Percentiles rank a stretch among this genome's conserved stretches.
phyloP scores from a whole-genome alignment of 1,140 invertebrate genomes.

The Prorops nasuta region DNA sequence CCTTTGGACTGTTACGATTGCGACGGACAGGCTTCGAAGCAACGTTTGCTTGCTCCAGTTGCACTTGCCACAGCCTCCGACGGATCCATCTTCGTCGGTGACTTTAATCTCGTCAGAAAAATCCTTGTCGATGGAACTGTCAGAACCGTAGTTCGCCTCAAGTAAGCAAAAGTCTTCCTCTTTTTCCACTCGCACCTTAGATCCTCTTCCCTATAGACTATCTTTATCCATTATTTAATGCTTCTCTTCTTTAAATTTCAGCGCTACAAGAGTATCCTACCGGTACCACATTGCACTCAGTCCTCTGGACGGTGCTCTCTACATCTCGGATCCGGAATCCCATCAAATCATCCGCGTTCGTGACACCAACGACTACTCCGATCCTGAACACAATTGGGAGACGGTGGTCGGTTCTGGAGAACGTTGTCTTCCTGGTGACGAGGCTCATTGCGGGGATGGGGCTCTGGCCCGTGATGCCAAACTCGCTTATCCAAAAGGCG shows the following conservation, averaged over 20 bases:
- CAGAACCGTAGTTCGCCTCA: conserved; percentile 83
- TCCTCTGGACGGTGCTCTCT: conserved; percentile 88
- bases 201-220: not conserved
- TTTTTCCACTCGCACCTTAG: not conserved
- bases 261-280: conserved; percentile 88
- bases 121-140: conserved; percentile 86
- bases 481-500: conserved; percentile 93
- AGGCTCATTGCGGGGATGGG: conserved; percentile 94
- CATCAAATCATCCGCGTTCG: conserved; percentile 90
- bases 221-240: conserved; percentile 9
- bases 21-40: conserved; percentile 77
- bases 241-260: conserved; percentile 44
- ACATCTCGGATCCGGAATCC: conserved; percentile 92
- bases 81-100: conserved; percentile 93
- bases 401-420: conserved; percentile 92
- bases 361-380: conserved; percentile 78
- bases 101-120: conserved; percentile 92
- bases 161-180: conserved; percentile 75
- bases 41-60: conserved; percentile 85
- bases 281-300: conserved; percentile 94
- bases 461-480: conserved; percentile 88
- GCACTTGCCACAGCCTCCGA: conserved; percentile 87
- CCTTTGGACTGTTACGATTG: conserved; percentile 81
- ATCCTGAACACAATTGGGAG: conserved; percentile 91
- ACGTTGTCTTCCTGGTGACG: conserved; percentile 88